phyloP scores from a whole-genome alignment of 2,888 invertebrate genomes.

The Hetaerina titia region DNA sequence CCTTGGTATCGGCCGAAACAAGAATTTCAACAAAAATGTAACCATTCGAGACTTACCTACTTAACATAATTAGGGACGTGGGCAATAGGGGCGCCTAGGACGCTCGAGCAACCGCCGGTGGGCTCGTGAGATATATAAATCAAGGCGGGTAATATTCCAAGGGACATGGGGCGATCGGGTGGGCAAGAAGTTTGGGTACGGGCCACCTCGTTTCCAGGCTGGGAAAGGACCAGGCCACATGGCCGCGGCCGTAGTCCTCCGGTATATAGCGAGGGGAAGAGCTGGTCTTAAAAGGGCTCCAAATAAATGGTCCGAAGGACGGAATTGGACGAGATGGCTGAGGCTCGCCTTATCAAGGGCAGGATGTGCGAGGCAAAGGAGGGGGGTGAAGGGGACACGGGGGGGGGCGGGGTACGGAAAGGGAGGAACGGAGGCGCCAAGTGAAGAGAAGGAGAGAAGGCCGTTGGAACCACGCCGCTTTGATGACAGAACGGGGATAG shows the following conservation, averaged over 20 bases:
- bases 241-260: not conserved
- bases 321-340: not conserved
- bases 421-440: not conserved
- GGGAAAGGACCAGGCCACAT: not conserved
- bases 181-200: not conserved
- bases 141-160: not conserved
- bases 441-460: not conserved
- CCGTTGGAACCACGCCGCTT: not conserved
- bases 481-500: not conserved
- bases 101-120: not conserved
- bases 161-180: not conserved
- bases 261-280: not conserved
- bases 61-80: not conserved
- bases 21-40: too few species aligned
- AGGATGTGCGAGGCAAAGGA: not conserved
- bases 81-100: not conserved
- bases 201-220: not conserved
- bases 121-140: not conserved
- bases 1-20: too few species aligned
- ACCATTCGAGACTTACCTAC: too few species aligned
- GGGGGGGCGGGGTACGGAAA: not conserved
- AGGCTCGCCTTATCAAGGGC: not conserved
- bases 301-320: constrained; percentile 29
- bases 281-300: not conserved
- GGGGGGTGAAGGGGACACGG: not conserved